Base-by-base conservation (phyloP, 35 echinoderm and acorn worm genomes). In the Patiria miniata region DNA sequence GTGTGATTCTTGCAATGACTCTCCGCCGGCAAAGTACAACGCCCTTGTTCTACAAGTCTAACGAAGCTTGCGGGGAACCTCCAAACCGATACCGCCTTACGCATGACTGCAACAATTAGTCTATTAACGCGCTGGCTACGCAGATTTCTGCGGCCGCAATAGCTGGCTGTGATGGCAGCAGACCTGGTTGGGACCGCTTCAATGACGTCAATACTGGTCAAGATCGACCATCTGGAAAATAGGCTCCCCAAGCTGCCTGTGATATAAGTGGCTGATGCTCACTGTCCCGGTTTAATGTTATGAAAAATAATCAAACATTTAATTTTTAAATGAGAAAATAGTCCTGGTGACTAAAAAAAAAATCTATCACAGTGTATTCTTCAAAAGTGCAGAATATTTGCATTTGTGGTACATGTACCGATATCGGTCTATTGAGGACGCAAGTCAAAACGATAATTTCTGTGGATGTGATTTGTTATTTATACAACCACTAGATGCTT, bases 31-130 rank as follows among this genome's bases (percentile, higher is more conserved):
- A 73, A 73, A 73, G 65, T 73, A 73, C 65, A 73, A 34, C 34
- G 65, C 65, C 65, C 65, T 34, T 73, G 65, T 73, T 73, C 65
- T 73, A 73, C 65, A 73, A 73, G 65, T 73, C 65, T 73, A 73
- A 73, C 65, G 65, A 73, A 73, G 65, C 65, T 73, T 73, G 34
- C 29, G 65, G 34, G 29, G 65, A 73, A 73, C 26, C 26, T 73
- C 65, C 65, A 73, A 14, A 73, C 19, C 21, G 15, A 32, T 34
- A 34, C 65, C 65, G 65, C 26, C 34, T 73, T 34, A 73, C 34
- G 65, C 65, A 73, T 73, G 26, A 34, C 16, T 73, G 65, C 26
- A 32, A 73, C 26, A 32, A 73, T 73, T 73, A 73, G 65, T 73
- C 65, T 28, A 73, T 73, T 73, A 73, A 26, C 34, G 26, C 65